phyloP scores from a whole-genome alignment of 1,140 invertebrate species.

The Drosophila melanogaster region DNA sequence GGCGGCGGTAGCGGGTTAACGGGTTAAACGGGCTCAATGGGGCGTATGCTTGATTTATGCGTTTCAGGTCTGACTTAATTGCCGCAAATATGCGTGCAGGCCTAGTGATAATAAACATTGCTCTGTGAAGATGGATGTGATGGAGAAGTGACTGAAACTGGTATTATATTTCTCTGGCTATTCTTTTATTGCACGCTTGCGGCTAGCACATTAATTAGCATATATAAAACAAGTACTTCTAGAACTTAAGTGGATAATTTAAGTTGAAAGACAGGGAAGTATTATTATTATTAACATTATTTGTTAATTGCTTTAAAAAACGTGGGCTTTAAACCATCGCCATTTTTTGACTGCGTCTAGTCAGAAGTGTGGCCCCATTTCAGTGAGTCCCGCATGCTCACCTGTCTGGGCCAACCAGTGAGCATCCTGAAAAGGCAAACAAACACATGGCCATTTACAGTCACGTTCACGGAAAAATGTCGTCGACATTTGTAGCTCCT shows the following conservation, averaged over 20 bases:
- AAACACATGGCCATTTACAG: constrained; percentile 7
- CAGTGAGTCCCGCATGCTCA: constrained; percentile 9
- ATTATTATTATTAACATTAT: no score
- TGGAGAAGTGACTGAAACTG: background rate
- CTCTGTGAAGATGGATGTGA: constrained; percentile 43
- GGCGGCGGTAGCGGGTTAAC: background rate
- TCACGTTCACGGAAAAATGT: constrained; percentile 28
- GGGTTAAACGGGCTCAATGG: constrained; percentile 46
- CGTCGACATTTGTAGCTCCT: constrained; percentile 19
- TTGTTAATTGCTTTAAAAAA: background rate
- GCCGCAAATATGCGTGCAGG: constrained; percentile 58
- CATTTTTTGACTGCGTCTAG: constrained; percentile 5
- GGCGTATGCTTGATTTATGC: constrained; percentile 71
- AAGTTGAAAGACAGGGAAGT: no score
- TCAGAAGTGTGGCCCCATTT: background rate
- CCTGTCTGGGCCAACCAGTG: constrained; percentile 34
- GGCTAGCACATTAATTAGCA: no score
- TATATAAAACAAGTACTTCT: background rate
- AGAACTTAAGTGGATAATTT: background rate
- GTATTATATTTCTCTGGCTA: background rate
- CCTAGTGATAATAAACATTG: constrained; percentile 44
- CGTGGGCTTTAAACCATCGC: background rate
- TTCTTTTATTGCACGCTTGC: background rate
- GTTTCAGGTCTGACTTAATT: constrained; percentile 50
- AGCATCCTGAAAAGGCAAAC: constrained; percentile 26